These are phyloP conservation scores for Dasypolia templi DNA, from an alignment of 2,888 invertebrate genomes.

Conservation along the genomic window DNA sequence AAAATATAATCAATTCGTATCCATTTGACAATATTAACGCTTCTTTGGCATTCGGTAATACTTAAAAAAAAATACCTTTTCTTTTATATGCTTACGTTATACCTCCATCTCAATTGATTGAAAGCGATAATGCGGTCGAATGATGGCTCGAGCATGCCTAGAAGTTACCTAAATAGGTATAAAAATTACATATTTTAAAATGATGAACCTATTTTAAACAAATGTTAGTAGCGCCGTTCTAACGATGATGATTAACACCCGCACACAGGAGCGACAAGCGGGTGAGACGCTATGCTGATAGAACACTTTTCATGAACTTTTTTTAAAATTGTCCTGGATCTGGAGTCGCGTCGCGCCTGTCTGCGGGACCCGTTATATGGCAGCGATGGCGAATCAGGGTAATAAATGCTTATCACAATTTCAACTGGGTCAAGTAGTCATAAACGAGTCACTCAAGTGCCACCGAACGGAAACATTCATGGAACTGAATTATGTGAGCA, in stretches of 20 bases:
- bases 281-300: neutral
- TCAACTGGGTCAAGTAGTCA: constrained; percentile 46
- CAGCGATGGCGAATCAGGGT: constrained; percentile 5
- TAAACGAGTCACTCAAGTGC: constrained; percentile 42
- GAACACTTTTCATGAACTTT: neutral
- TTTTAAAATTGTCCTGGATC: neutral
- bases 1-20: constrained; percentile 17
- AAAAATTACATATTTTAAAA: constrained; percentile 11
- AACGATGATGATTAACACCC: constrained; percentile 19
- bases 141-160: neutral
- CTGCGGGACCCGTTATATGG: neutral
- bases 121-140: neutral
- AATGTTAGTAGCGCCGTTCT: neutral
- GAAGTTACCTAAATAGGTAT: neutral
- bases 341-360: neutral
- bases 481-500: constrained; percentile 57
- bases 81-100: neutral
- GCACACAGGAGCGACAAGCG: neutral
- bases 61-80: neutral
- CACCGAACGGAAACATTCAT: constrained; percentile 60
- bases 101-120: too few species aligned
- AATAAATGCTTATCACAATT: constrained; percentile 45
- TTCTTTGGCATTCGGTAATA: neutral
- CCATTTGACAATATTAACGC: constrained; percentile 20
- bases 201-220: neutral